Evolutionary conservation across 2,888 invertebrate species (phyloP).

Genomic region (Morpho achilles): DNA sequence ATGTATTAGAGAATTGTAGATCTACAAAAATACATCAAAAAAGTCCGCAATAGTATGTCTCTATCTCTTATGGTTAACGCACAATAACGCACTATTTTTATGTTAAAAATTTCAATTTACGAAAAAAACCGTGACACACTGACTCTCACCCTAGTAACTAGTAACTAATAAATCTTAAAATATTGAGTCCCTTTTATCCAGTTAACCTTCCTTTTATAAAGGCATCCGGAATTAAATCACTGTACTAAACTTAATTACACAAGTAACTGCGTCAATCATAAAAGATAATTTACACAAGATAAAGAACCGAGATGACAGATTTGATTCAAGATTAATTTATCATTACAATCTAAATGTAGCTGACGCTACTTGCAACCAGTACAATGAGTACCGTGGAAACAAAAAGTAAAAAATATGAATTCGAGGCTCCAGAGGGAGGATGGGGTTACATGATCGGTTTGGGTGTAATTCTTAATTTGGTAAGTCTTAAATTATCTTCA

Average conservation of each 20-base stretch:
- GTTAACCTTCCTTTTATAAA: too few species aligned
- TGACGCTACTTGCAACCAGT: constrained; percentile 9
- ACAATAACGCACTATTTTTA: too few species aligned
- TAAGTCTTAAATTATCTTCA: constrained; percentile 50
- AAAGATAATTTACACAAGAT: constrained; percentile 4
- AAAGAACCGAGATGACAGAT: constrained; percentile 2
- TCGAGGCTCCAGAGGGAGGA: constrained; percentile 81
- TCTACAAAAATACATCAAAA: too few species aligned
- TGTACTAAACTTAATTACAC: constrained; percentile 1
- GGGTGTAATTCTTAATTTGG: constrained; percentile 79
- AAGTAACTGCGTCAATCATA: constrained; percentile 8
- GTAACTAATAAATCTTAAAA: too few species aligned
- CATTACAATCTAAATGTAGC: constrained; percentile 12
- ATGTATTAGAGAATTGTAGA: too few species aligned
- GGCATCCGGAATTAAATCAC: not conserved
- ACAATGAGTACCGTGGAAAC: constrained; percentile 37
- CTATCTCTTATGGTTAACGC: too few species aligned
- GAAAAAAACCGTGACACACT: too few species aligned
- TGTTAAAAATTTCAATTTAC: too few species aligned
- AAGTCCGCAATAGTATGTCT: too few species aligned
- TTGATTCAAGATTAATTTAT: constrained; percentile 15
- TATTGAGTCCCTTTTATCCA: too few species aligned
- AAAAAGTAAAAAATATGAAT: constrained; percentile 39
- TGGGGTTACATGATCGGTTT: constrained; percentile 84
- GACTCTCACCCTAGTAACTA: too few species aligned